A percentile compares a stretch with the other conserved stretches of the same genome.
Conservation (phyloP, 2,113 vertebrate species). For the Hypomesus transpacificus region DNA sequence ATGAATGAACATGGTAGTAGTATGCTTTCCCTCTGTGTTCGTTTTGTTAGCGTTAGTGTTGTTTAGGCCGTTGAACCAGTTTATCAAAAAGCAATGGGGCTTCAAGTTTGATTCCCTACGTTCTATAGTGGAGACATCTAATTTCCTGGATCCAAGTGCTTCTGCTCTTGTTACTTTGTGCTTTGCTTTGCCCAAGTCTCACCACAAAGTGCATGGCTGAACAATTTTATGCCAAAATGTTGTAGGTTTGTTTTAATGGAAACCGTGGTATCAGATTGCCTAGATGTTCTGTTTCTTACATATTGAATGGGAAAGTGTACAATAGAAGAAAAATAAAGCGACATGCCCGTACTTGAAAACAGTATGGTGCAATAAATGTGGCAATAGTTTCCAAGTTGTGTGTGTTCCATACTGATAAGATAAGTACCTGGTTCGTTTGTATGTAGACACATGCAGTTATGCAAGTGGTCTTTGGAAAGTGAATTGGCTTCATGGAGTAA, state of each 20-base stretch:
- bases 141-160: background rate
- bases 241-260: constrained; percentile 7
- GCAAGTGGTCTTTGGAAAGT: too few relatives aligned
- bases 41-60: background rate
- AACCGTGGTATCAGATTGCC: constrained; percentile 1
- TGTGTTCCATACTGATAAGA: too few relatives aligned
- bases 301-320: constrained; percentile 14
- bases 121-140: background rate
- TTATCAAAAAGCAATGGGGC: background rate
- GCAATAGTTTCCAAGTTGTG: too few relatives aligned
- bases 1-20: background rate
- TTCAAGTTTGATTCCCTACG: background rate
- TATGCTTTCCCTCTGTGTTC: constrained; percentile 2
- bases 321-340: constrained; percentile 30
- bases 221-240: background rate
- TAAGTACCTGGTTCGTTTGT: too few relatives aligned
- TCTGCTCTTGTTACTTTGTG: constrained; percentile 5
- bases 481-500: too few relatives aligned
- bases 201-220: constrained; percentile 3
- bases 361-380: constrained; percentile 24
- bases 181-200: background rate
- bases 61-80: background rate
- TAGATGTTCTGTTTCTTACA: constrained; percentile 23
- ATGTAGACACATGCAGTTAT: too few relatives aligned
- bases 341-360: constrained; percentile 6